Evolutionary conservation across 2,113 vertebrate species (phyloP).

Genomic region (Corythornis cristatus): DNA sequence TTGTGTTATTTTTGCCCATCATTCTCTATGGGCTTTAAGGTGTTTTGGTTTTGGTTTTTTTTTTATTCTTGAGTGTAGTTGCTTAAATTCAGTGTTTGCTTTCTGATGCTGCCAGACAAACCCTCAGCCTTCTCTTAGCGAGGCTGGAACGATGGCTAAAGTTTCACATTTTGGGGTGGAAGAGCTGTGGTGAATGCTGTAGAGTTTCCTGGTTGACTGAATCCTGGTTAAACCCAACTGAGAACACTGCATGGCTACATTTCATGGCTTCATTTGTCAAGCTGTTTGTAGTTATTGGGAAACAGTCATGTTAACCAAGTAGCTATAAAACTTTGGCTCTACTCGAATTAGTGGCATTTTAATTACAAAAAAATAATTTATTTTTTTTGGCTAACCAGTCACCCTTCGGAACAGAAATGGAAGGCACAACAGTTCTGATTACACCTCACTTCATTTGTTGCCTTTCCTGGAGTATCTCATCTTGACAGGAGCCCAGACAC

Average conservation of each 20-base stretch:
- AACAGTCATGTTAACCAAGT: neutral
- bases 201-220: neutral
- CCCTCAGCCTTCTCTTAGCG: neutral
- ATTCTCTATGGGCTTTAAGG: neutral
- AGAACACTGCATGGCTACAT: neutral
- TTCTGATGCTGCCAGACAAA: neutral
- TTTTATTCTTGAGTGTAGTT: neutral
- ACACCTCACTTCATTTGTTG: neutral
- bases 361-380: neutral
- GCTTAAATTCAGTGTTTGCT: neutral
- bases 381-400: neutral
- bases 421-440: neutral
- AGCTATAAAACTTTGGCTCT: neutral
- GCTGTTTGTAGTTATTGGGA: neutral
- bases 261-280: neutral
- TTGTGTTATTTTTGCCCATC: neutral
- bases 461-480: neutral
- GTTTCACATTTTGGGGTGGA: neutral
- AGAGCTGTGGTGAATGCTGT: neutral
- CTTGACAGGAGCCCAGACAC: neutral
- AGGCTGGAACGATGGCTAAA: neutral
- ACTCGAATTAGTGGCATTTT: neutral
- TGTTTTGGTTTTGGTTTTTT: neutral
- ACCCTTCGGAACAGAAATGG: neutral
- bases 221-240: neutral